Conservation (phyloP, 2,888 invertebrate genomes). For the Cybosia mesomella region DNA sequence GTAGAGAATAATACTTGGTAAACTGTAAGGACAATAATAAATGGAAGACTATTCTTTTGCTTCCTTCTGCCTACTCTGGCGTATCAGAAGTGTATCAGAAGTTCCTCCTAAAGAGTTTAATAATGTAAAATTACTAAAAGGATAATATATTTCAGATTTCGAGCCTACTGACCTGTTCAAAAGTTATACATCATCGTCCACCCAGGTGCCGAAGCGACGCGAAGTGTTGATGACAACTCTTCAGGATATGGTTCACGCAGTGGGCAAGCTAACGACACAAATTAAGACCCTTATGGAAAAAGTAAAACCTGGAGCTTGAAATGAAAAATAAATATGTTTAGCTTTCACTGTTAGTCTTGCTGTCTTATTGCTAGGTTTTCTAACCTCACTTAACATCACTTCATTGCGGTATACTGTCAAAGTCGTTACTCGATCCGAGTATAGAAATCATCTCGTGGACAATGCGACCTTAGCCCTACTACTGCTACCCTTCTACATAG, state of each 20-base stretch:
- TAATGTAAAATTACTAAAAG: neutral
- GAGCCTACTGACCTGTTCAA: neutral
- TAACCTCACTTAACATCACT: too few relatives aligned
- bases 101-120: too few relatives aligned
- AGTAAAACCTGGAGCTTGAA: neutral
- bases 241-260: neutral
- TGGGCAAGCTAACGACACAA: constrained; percentile 13
- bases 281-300: constrained; percentile 6
- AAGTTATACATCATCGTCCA: constrained; percentile 4
- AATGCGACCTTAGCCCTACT: too few relatives aligned
- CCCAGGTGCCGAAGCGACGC: constrained; percentile 3
- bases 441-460: too few relatives aligned
- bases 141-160: neutral
- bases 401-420: too few relatives aligned
- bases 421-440: too few relatives aligned
- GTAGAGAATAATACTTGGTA: too few relatives aligned
- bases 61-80: too few relatives aligned
- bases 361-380: neutral
- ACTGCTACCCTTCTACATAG: too few relatives aligned
- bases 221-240: neutral
- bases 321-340: neutral
- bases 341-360: neutral
- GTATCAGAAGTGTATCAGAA: too few relatives aligned
- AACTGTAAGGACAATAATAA: too few relatives aligned
- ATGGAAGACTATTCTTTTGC: too few relatives aligned